phyloP scores from a whole-genome alignment of 2,113 vertebrate genomes.

The Numenius arquata region DNA sequence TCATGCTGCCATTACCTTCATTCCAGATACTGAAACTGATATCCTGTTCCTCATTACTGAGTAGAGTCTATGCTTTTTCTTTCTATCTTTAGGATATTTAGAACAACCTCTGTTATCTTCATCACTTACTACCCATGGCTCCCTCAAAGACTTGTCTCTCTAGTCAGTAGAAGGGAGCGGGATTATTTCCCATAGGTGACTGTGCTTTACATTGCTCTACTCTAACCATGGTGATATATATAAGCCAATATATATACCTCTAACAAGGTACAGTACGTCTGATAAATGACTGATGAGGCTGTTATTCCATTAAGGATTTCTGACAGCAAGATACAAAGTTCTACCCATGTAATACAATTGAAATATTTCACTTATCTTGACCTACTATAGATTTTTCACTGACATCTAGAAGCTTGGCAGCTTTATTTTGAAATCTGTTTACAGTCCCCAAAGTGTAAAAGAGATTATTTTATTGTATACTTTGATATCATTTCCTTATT shows the following conservation, averaged over 20 bases:
- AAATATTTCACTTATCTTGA: not conserved
- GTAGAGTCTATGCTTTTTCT: not conserved
- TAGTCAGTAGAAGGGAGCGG: not conserved
- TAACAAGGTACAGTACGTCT: not conserved
- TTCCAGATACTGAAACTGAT: not conserved
- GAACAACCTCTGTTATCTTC: not conserved
- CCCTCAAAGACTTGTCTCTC: not conserved
- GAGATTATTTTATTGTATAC: not conserved
- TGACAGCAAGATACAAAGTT: not conserved
- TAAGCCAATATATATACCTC: not conserved
- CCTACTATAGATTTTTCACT: not conserved
- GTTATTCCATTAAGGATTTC: not conserved
- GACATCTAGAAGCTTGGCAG: not conserved
- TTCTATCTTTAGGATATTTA: not conserved
- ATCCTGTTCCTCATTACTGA: not conserved
- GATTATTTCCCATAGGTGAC: not conserved
- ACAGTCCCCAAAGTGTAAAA: not conserved
- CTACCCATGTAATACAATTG: not conserved
- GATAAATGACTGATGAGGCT: not conserved
- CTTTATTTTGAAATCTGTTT: conserved; percentile 29
- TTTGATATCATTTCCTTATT: not conserved
- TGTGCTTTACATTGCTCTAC: not conserved
- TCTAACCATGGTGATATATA: not conserved
- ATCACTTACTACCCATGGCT: not conserved
- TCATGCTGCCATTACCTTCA: not conserved